These are phyloP conservation scores for Coptotermes formosanus DNA, from an alignment of 1,140 invertebrate species.

Conservation along the genomic window DNA sequence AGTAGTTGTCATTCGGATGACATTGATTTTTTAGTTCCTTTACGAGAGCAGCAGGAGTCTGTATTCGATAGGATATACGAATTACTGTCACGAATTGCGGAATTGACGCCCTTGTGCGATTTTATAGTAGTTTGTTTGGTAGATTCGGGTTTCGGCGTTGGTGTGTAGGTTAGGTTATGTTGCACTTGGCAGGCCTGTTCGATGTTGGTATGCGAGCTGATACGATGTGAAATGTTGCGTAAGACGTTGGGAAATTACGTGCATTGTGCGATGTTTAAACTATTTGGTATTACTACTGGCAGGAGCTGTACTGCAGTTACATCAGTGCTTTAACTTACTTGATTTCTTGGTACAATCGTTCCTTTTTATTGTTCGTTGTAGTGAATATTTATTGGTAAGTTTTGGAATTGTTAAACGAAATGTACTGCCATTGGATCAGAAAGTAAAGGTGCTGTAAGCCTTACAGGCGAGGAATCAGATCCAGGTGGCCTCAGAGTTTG, in stretches of 20 bases:
- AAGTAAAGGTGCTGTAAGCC: constrained; percentile 2
- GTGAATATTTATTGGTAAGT: not conserved
- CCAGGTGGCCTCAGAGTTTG: constrained; percentile 13
- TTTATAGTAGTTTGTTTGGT: not conserved
- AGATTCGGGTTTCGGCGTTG: not conserved
- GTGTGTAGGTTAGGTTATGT: constrained; percentile 3
- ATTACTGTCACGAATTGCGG: not conserved
- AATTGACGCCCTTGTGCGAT: not conserved
- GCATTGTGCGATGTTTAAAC: too few species aligned
- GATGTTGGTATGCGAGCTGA: too few species aligned
- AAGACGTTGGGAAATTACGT: too few species aligned
- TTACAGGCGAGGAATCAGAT: constrained; percentile 21
- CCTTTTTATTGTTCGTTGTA: too few species aligned
- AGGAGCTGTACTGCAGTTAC: not conserved
- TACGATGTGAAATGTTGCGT: too few species aligned
- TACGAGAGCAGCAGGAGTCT: constrained; percentile 15
- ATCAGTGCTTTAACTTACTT: not conserved
- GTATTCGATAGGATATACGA: not conserved
- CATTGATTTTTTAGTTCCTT: constrained; percentile 19
- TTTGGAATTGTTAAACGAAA: not conserved
- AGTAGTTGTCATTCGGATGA: not conserved
- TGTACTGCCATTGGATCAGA: constrained; percentile 17
- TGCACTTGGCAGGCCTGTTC: not conserved
- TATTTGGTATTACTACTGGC: too few species aligned
- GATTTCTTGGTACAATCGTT: too few species aligned